These are phyloP conservation scores for Oscheius sp. DNA, from an alignment of 2,888 invertebrate species.

Conservation along the genomic window DNA sequence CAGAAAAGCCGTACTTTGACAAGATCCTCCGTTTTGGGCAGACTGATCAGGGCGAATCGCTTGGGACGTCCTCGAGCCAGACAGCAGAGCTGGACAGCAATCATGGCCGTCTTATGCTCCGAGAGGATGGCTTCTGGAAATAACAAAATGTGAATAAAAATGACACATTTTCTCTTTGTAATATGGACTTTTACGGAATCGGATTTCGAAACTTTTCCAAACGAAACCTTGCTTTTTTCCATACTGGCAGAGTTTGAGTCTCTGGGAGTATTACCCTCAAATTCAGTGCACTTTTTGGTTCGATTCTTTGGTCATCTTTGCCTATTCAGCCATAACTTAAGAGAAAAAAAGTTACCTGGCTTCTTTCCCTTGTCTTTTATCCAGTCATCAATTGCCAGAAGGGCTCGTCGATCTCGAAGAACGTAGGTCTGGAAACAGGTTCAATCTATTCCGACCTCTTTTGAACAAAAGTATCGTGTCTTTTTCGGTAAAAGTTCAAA, in stretches of 20 bases:
- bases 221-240: too few relatives aligned
- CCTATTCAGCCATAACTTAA: neutral
- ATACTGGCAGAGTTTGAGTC: too few relatives aligned
- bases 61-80: conserved; percentile 52
- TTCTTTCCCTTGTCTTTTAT: conserved; percentile 26
- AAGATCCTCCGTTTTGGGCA: conserved; percentile 40
- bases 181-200: too few relatives aligned
- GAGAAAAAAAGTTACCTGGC: conserved; percentile 21
- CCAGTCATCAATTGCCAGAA: conserved; percentile 30
- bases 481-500: neutral
- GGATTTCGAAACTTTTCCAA: too few relatives aligned
- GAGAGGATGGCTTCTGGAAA: conserved; percentile 19
- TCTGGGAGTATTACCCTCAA: too few relatives aligned
- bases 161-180: neutral
- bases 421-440: conserved; percentile 34
- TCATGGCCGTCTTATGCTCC: conserved; percentile 31
- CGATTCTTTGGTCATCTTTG: too few relatives aligned
- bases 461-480: neutral
- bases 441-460: neutral
- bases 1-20: conserved; percentile 13
- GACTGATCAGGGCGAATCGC: conserved; percentile 46
- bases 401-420: conserved; percentile 38
- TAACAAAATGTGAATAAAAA: neutral
- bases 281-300: too few relatives aligned
- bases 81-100: conserved; percentile 48